A percentile compares a stretch with the other conserved stretches of the same genome.
Evolutionary conservation across 2,113 vertebrate species (phyloP).

Genomic region (Dromas ardeola): DNA sequence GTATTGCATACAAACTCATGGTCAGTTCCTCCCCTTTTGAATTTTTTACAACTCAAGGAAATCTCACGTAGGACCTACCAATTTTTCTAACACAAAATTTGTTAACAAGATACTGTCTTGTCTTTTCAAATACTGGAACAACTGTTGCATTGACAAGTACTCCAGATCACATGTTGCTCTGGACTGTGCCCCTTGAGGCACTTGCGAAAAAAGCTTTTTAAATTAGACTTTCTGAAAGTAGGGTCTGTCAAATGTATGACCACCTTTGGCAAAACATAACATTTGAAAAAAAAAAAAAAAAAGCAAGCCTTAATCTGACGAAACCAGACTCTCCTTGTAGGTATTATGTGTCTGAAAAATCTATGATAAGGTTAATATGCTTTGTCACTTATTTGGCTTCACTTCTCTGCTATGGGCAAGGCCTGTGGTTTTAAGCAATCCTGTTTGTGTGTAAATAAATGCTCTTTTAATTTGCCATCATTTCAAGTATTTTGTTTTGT

Average conservation of each 20-base stretch:
- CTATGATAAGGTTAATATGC: slow-evolving; percentile 7
- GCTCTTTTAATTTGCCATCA: slow-evolving; percentile 66
- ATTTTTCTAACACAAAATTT: background rate
- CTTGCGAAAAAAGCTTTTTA: background rate
- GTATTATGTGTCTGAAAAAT: slow-evolving; percentile 27
- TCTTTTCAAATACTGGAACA: background rate
- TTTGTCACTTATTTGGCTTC: slow-evolving; percentile 26
- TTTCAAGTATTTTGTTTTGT: slow-evolving; percentile 62
- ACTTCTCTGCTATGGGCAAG: background rate
- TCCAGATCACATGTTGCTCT: background rate
- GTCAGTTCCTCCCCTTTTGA: background rate
- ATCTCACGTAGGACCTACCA: background rate
- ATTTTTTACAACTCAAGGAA: background rate
- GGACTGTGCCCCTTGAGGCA: background rate
- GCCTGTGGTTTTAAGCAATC: slow-evolving; percentile 45
- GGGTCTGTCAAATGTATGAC: background rate
- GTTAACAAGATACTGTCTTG: background rate
- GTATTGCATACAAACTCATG: background rate
- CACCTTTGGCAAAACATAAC: background rate
- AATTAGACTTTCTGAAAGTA: background rate
- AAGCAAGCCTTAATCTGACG: background rate
- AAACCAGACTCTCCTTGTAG: slow-evolving; percentile 42
- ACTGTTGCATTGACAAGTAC: background rate
- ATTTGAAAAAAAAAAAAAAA: background rate
- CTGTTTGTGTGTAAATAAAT: slow-evolving; percentile 61